Base-by-base conservation (phyloP, 2,888 invertebrate genomes). In the Sesamia inferens region DNA sequence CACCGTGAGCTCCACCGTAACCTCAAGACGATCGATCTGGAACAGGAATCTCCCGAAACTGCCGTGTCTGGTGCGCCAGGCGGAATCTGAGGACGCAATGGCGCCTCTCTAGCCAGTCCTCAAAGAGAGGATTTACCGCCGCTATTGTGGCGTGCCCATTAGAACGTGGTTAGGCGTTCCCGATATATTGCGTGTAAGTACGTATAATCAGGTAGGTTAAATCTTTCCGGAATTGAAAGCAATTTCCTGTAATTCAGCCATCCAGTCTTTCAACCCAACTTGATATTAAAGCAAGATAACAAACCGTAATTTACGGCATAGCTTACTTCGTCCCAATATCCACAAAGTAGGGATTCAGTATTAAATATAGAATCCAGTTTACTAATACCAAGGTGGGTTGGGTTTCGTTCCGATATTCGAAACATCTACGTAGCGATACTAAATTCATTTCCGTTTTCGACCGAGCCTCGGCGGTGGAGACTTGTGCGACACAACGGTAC, bases 371-470 rank as follows among this genome's bases (percentile, higher is more conserved):
- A 5, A 69, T 22, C 22, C 42, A 82, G 73, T 63, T 67, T 59
- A 69, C 58, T 64, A 68, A 83, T 62, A 63, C 31, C 47, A 48
- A 42, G 48, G 22, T 47, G 51, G 70, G 31, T 71, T 74, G 67
- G 74, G 31, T 75, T 73, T 66, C 76, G 69, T 67, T 77, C 70
- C 71, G 69, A 79, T 82, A 81, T 86, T 83, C 68, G 65, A 75
- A 81, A 83, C 76, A 79, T 82, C 68, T 76, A 69, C 68, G 76
- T 70, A 66, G 64, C 82, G 84, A 85, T 87, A 85, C 81, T 71
- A 76, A 80, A 85, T 88, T 88, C 81, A 88, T 90, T 89, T 89
- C 87, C 87, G 78, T 58, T 73, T 76, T 61, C 82, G 69, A 67
- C 69, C 77, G 69, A 65, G 73, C 39, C 67, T 61, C 42, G 66